A percentile compares a stretch with the other conserved stretches of the same genome.
These are phyloP conservation scores for Bubo blakistoni DNA, from an alignment of 2,113 vertebrate species.

Conservation along the genomic window DNA sequence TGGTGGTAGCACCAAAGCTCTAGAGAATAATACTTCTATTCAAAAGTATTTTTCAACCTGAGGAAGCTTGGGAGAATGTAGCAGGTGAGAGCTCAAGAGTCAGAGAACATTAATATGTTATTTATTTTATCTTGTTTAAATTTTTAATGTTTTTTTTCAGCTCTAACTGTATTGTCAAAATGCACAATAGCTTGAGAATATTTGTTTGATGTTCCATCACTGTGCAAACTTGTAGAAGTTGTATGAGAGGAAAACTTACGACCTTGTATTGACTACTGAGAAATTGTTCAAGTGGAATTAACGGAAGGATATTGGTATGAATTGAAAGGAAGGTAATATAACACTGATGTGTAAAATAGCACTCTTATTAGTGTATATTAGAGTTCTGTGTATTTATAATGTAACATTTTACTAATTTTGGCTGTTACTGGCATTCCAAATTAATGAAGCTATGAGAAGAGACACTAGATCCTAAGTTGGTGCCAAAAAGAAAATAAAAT, in stretches of 20 bases:
- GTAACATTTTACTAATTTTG: neutral
- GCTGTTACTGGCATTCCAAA: neutral
- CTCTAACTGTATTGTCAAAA: neutral
- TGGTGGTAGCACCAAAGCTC: neutral
- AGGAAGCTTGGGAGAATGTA: neutral
- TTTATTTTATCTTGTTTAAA: neutral
- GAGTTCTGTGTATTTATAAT: neutral
- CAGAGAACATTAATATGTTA: neutral
- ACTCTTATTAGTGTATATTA: neutral
- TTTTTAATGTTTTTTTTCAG: neutral
- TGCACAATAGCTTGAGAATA: accelerated
- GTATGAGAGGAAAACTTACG: neutral
- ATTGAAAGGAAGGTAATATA: neutral
- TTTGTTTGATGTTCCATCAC: neutral
- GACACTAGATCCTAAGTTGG: neutral
- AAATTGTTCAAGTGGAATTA: neutral
- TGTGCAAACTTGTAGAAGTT: neutral
- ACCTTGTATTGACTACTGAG: neutral
- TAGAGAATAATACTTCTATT: neutral
- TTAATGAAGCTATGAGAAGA: neutral
- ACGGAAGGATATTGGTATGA: neutral
- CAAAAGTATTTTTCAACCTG: neutral
- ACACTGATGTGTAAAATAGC: neutral
- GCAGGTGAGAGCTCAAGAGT: neutral
- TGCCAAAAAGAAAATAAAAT: neutral